These are phyloP conservation scores for Tragelaphus strepsiceros DNA, from an alignment of 2,113 vertebrate species.

Conservation along the genomic window DNA sequence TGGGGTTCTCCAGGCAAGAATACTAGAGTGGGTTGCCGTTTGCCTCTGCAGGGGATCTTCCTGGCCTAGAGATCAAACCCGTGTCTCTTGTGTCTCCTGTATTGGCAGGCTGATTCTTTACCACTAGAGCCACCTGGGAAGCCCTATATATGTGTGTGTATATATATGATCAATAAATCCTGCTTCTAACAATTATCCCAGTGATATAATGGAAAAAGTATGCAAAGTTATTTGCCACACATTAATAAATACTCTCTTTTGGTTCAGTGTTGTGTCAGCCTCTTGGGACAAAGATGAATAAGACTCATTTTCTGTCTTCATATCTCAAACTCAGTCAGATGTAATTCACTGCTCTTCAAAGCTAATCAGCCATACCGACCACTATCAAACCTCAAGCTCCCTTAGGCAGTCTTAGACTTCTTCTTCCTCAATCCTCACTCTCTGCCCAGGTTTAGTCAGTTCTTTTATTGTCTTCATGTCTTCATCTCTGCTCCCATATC, in stretches of 20 bases:
- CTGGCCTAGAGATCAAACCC: neutral
- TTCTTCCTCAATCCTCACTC: neutral
- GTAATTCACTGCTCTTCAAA: neutral
- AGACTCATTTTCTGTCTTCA: neutral
- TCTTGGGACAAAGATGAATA: neutral
- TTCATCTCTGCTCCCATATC: neutral
- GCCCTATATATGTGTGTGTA: accelerated
- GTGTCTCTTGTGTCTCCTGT: neutral
- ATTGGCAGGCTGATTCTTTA: neutral
- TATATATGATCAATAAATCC: no score
- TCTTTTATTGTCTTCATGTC: neutral
- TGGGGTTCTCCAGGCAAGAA: neutral
- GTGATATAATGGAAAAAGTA: neutral
- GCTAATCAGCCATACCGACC: neutral
- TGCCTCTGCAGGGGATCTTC: neutral
- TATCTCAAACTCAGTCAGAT: neutral
- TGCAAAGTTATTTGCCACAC: neutral
- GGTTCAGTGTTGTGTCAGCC: neutral
- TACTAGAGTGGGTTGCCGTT: neutral
- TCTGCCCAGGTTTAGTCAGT: neutral
- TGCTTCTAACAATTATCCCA: neutral
- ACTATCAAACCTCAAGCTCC: neutral
- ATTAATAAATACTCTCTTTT: neutral
- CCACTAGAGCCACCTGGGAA: neutral
- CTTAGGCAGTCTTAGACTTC: neutral